Base-by-base conservation (phyloP, 1,140 invertebrate species). In the Drepana arcuata region DNA sequence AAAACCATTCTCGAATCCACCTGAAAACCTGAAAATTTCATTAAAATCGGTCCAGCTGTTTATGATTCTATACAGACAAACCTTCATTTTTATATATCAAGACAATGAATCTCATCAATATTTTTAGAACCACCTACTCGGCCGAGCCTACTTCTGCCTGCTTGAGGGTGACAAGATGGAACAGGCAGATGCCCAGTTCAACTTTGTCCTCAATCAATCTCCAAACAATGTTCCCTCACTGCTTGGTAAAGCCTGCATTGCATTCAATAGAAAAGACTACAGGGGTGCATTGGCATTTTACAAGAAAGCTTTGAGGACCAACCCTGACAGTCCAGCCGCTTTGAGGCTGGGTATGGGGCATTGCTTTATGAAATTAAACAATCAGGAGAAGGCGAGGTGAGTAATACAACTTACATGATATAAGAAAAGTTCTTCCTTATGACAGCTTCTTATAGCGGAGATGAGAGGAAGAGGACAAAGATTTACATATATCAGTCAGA, bases 111-210 rank as follows among this genome's bases (percentile, higher is more conserved):
- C n/a, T n/a, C n/a, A 18, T 27, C 10, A 31, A 41, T 40, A 37
- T 34, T 67, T 77, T 40, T 69, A 95, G 89, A 98, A 98, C 77
- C 98, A 99, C 89, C 88, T 99, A 44, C 86, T 99, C 42, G 97
- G 97, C 1, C 84, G 98, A 66, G 98, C 98, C 7, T 99, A 99
- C 73, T 99, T 99, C 64, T 99, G 96, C 72, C 83, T 99, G 2
- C 85, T 99, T 11, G 97, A 99, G 86, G 97, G 97, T 7, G 97
- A 99, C 66, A 99, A 99, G 86, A 96, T 99, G 94, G 97, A 99
- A 38, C 97, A 99, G 84, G 98, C 98, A 7, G 98, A 99, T 88
- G 95, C 96, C 1, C 98, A 99, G 70, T 99, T 99, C 65, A 99
- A 99, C 85, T 99, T 99, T 84, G 98, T 99, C 0, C 83, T 99